Base-by-base conservation (phyloP, 2,888 invertebrate genomes). In the Octodonta nipae region DNA sequence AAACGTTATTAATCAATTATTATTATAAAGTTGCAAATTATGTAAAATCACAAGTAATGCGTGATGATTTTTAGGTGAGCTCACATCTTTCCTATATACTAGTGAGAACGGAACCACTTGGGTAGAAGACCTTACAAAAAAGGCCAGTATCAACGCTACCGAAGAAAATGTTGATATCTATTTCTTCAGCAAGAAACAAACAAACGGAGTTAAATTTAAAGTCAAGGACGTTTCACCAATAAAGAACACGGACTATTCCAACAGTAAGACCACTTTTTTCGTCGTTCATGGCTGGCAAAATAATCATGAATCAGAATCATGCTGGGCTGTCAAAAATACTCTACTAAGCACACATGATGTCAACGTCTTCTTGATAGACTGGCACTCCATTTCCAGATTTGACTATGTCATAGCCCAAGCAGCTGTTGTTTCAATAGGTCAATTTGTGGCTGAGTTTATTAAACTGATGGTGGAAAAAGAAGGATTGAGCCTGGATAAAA, bases 281-380 rank as follows among this genome's bases (percentile, higher is more conserved):
- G 36, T 59, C 4, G 36, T 49, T 10, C 59, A 60, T 33, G 59
- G 60, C 6, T 59, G 54, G 56, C 41, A 41, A 4, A 54, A 52
- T 32, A 33, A 49, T 29, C 33, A 47, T 14, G 29, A 27, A n/a
- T 53, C 55, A 14, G 25, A 35, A 3, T 34, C 56, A 8, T 47
- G 49, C 32, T 31, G 28, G 3, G n/a, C 41, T 3, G 33, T 56
- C 3, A 43, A 32, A 26, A 30, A 36, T 5, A 51, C 52, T 7
- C 28, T 52, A 13, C 28, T 56, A 5, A 29, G 32, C 4, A 34
- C 27, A 4, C 24, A 43, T 12, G 52, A 59, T 34, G 42, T 49
- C 5, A 61, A 61, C 36, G 40, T 58, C 1, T 52, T 61, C 30
- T 46, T 54, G 3, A 52, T 58, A 4, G 54, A 56, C 35, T 58